These are phyloP conservation scores for Gnathonemus echidnorhynchus DNA, from an alignment of 2,113 vertebrate species.

Conservation along the genomic window DNA sequence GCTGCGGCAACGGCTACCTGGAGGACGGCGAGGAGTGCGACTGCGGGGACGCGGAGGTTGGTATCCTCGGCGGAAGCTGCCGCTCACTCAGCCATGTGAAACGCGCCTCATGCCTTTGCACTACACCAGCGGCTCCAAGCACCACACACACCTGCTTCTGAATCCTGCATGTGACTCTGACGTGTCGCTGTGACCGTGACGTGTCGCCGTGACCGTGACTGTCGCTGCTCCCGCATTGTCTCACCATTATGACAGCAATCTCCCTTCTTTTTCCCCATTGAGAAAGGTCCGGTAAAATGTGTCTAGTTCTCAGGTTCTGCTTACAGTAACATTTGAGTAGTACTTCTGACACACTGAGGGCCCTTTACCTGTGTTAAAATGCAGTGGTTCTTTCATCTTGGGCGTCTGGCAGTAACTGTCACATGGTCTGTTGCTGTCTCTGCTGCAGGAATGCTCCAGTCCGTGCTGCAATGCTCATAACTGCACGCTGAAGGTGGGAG, in stretches of 20 bases:
- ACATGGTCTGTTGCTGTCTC: background rate
- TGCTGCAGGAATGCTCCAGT: conserved; percentile 78
- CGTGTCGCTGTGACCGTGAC: background rate
- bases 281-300: background rate
- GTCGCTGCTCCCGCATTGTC: background rate
- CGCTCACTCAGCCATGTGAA: background rate
- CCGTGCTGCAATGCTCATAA: conserved; percentile 86
- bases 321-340: background rate
- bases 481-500: conserved; percentile 78
- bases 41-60: conserved; percentile 88
- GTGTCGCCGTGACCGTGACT: background rate
- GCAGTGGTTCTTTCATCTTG: background rate
- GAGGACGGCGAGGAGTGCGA: conserved; percentile 96
- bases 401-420: background rate
- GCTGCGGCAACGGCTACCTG: conserved; percentile 93
- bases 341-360: background rate
- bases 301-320: background rate
- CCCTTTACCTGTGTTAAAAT: background rate
- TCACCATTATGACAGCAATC: background rate
- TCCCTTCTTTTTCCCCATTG: background rate
- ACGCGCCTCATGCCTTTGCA: background rate
- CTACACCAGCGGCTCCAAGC: background rate
- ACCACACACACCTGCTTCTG: background rate
- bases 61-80: conserved; percentile 9
- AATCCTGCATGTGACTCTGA: background rate